These are phyloP conservation scores for Lutjanus erythropterus DNA, from an alignment of 2,113 vertebrate species.

Conservation along the genomic window DNA sequence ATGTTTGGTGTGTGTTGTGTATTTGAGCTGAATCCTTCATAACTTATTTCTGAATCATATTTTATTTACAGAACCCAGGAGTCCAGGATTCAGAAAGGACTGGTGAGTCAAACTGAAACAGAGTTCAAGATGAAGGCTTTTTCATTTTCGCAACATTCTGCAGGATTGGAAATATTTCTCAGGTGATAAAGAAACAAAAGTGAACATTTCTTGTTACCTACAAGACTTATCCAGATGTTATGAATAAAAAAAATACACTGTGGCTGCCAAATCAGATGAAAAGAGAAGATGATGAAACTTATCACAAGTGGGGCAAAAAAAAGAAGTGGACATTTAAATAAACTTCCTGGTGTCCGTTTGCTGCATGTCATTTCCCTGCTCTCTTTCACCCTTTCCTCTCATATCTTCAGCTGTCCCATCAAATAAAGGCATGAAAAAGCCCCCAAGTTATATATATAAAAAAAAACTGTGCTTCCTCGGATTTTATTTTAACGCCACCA, in stretches of 20 bases:
- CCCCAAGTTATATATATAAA: too few relatives aligned
- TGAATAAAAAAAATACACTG: too few relatives aligned
- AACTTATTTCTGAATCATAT: not conserved
- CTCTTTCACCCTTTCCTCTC: too few relatives aligned
- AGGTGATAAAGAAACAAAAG: not conserved
- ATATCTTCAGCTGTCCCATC: too few relatives aligned
- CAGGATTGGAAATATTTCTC: not conserved
- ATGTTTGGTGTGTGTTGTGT: not conserved
- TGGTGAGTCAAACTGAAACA: constrained; percentile 85
- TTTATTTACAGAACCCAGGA: constrained; percentile 90
- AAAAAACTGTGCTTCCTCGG: too few relatives aligned
- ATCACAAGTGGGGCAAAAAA: not conserved
- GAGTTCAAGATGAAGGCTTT: not conserved
- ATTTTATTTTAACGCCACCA: not conserved
- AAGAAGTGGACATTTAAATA: too few relatives aligned
- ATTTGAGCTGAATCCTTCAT: not conserved
- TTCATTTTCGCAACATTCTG: not conserved
- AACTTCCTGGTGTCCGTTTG: too few relatives aligned
- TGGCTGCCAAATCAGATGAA: not conserved
- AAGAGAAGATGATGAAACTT: too few relatives aligned
- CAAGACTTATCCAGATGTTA: too few relatives aligned
- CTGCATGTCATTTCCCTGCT: too few relatives aligned
- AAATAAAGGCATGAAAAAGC: too few relatives aligned
- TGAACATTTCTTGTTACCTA: not conserved
- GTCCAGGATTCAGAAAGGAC: constrained; percentile 91